phyloP scores from a whole-genome alignment of 2,888 invertebrate species.

The Ochropacha duplaris region DNA sequence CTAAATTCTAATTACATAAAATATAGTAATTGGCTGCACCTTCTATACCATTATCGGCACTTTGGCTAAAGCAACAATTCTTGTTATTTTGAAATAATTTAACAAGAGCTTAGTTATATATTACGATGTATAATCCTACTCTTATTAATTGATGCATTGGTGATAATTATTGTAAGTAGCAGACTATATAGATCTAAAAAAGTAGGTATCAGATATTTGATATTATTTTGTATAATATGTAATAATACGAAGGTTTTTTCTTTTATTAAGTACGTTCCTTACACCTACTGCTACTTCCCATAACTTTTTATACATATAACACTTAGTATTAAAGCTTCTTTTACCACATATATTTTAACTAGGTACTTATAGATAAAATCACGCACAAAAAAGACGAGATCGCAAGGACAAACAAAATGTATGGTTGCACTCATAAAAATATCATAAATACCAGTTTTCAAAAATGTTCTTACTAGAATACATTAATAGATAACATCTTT shows the following conservation, averaged over 20 bases:
- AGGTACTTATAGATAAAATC: slow-evolving; percentile 19
- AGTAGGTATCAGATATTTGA: too few relatives aligned
- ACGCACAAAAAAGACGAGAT: slow-evolving; percentile 35
- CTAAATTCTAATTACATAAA: slow-evolving; percentile 60
- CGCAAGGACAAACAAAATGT: slow-evolving; percentile 30
- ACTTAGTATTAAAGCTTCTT: neutral
- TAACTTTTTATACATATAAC: too few relatives aligned
- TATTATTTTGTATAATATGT: too few relatives aligned
- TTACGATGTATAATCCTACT: too few relatives aligned
- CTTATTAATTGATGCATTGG: too few relatives aligned
- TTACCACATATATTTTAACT: slow-evolving; percentile 7
- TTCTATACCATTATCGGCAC: slow-evolving; percentile 20
- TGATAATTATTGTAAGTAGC: too few relatives aligned
- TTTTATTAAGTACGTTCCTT: too few relatives aligned
- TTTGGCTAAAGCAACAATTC: slow-evolving; percentile 17
- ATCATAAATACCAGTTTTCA: slow-evolving; percentile 59
- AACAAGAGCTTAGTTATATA: too few relatives aligned
- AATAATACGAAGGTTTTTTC: too few relatives aligned
- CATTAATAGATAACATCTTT: slow-evolving; percentile 59
- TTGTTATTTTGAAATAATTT: slow-evolving; percentile 17
- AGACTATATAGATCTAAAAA: too few relatives aligned
- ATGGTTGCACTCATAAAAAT: slow-evolving; percentile 45
- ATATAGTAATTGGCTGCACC: slow-evolving; percentile 49
- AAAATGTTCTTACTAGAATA: slow-evolving; percentile 57
- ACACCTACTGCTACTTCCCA: too few relatives aligned